Evolutionary conservation across 1,140 invertebrate genomes (phyloP).

Genomic region (Diabrotica virgifera): DNA sequence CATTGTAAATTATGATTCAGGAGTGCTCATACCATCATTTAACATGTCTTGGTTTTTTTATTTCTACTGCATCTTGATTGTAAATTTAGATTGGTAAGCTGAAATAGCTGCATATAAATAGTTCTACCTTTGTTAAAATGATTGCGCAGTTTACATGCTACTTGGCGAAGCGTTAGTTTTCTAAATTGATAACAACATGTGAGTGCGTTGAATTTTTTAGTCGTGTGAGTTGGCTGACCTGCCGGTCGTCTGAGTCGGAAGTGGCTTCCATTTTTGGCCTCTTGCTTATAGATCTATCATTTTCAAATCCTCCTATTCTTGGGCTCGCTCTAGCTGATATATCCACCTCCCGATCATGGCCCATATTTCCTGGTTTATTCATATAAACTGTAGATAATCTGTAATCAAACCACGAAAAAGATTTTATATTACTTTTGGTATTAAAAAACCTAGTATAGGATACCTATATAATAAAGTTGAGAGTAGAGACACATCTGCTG

Average conservation of each 20-base stretch:
- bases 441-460: too few relatives aligned
- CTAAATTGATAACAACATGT: constrained; percentile 40
- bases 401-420: constrained; percentile 14
- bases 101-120: neutral
- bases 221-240: constrained; percentile 48
- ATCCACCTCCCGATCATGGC: constrained; percentile 30
- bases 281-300: constrained; percentile 47
- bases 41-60: too few relatives aligned
- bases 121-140: too few relatives aligned
- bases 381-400: constrained; percentile 41
- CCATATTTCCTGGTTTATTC: constrained; percentile 31
- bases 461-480: too few relatives aligned
- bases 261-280: constrained; percentile 48
- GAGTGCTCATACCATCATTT: too few relatives aligned
- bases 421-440: too few relatives aligned
- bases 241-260: constrained; percentile 50
- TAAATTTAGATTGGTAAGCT: neutral
- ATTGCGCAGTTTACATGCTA: neutral
- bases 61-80: too few relatives aligned
- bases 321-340: constrained; percentile 27
- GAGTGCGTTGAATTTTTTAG: constrained; percentile 33
- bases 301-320: constrained; percentile 25
- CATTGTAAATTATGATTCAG: too few relatives aligned
- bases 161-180: constrained; percentile 31
- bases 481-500: too few relatives aligned